A percentile compares a stretch with the other conserved stretches of the same genome.
Conservation (phyloP, 2,888 invertebrate genomes). For the Orthosia gracilis region DNA sequence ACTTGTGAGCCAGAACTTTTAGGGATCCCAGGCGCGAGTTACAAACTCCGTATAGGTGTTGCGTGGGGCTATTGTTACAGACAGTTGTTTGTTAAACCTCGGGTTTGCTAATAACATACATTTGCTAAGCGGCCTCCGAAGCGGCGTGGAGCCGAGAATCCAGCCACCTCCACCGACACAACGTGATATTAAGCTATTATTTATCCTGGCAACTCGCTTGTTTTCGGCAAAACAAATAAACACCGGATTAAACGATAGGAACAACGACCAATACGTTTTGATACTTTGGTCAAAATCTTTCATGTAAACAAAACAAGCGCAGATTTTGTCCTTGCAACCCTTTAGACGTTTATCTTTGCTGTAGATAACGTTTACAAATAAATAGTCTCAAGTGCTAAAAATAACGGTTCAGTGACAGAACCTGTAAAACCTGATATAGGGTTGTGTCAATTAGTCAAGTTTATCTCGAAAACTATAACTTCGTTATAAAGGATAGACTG, state of each 20-base stretch:
- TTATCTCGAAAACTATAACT: background rate
- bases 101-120: slow-evolving; percentile 84
- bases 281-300: slow-evolving; percentile 57
- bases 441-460: background rate
- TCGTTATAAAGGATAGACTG: background rate
- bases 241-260: slow-evolving; percentile 58
- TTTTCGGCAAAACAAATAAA: slow-evolving; percentile 82
- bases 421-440: background rate
- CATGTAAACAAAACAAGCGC: background rate
- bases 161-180: slow-evolving; percentile 84
- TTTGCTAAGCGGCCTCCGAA: slow-evolving; percentile 79
- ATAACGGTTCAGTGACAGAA: background rate
- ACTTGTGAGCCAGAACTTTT: slow-evolving; percentile 2
- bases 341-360: background rate
- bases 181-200: slow-evolving; percentile 90
- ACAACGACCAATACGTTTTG: slow-evolving; percentile 65
- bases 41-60: slow-evolving; percentile 53
- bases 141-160: slow-evolving; percentile 83
- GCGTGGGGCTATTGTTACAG: slow-evolving; percentile 74
- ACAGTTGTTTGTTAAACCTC: slow-evolving; percentile 79
- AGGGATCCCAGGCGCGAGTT: slow-evolving; percentile 11
- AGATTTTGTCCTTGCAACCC: background rate
- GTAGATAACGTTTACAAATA: background rate
- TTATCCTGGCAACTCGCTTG: slow-evolving; percentile 83
- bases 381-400: background rate